phyloP scores from a whole-genome alignment of 1,140 invertebrate genomes.

The Tenebrio molitor region DNA sequence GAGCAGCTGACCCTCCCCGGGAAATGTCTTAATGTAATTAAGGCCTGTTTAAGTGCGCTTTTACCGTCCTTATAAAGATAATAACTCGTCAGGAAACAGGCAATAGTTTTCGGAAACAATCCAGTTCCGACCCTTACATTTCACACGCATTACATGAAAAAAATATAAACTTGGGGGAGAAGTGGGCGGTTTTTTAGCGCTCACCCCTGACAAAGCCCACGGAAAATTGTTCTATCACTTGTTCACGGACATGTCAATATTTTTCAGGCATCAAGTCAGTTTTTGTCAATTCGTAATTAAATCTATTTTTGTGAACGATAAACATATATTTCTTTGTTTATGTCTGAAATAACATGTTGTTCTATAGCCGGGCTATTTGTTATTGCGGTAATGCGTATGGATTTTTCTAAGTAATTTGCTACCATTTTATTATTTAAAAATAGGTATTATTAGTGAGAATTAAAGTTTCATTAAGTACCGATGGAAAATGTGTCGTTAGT shows the following conservation, averaged over 20 bases:
- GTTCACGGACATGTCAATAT: constrained; percentile 16
- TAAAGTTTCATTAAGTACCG: constrained; percentile 16
- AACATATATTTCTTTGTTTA: neutral
- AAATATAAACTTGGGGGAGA: constrained; percentile 25
- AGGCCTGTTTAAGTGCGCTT: constrained; percentile 18
- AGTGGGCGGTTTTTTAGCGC: constrained; percentile 34
- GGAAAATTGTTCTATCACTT: constrained; percentile 2
- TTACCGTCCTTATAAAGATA: constrained; percentile 33
- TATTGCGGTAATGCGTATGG: constrained; percentile 2
- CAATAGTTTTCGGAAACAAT: constrained; percentile 41
- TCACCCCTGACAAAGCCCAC: constrained; percentile 8
- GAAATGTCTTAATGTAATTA: constrained; percentile 17
- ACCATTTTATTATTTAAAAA: constrained; percentile 1
- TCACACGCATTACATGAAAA: constrained; percentile 43
- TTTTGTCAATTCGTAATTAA: neutral
- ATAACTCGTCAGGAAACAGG: constrained; percentile 18
- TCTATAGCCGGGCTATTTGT: neutral
- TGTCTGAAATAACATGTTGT: constrained; percentile 1
- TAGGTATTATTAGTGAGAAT: constrained; percentile 1
- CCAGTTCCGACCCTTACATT: constrained; percentile 35
- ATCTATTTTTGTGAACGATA: neutral
- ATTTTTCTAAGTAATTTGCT: neutral
- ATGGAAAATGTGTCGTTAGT: constrained; percentile 18
- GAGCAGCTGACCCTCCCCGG: too few relatives aligned
- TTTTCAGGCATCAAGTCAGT: neutral